Evolutionary conservation across 2,113 vertebrate genomes (phyloP).

Genomic region (Megaptera novaeangliae): DNA sequence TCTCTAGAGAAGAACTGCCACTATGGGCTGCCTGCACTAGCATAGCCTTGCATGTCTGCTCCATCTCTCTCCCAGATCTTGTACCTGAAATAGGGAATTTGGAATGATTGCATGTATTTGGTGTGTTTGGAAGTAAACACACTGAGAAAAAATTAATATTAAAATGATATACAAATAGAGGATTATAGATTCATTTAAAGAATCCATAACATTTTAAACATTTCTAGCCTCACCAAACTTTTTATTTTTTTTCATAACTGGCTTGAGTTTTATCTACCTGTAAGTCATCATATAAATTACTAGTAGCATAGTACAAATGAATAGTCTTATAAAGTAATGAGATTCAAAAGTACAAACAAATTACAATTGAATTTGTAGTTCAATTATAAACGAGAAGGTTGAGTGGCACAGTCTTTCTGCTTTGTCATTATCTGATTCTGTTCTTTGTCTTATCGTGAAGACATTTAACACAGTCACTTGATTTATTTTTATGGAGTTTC

Average conservation of each 20-base stretch:
- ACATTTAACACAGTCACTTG: background rate
- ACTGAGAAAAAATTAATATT: background rate
- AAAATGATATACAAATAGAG: background rate
- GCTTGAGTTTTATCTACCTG: background rate
- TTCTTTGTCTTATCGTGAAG: background rate
- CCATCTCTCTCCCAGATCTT: background rate
- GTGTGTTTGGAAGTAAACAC: background rate
- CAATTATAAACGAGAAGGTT: background rate
- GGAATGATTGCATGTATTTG: background rate
- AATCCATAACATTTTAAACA: background rate
- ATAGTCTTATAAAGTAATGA: background rate
- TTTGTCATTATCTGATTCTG: background rate
- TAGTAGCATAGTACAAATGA: background rate
- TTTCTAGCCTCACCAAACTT: background rate
- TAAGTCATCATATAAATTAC: background rate
- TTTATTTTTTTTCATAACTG: background rate
- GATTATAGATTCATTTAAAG: background rate
- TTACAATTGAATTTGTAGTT: background rate
- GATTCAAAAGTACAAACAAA: background rate
- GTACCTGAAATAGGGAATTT: background rate
- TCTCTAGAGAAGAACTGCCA: background rate
- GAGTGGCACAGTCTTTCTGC: background rate
- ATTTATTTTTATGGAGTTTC: background rate
- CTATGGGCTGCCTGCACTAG: background rate
- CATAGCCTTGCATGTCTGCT: background rate